These are phyloP conservation scores for Cephus nigrinus DNA, from an alignment of 2,888 invertebrate species.

Conservation along the genomic window DNA sequence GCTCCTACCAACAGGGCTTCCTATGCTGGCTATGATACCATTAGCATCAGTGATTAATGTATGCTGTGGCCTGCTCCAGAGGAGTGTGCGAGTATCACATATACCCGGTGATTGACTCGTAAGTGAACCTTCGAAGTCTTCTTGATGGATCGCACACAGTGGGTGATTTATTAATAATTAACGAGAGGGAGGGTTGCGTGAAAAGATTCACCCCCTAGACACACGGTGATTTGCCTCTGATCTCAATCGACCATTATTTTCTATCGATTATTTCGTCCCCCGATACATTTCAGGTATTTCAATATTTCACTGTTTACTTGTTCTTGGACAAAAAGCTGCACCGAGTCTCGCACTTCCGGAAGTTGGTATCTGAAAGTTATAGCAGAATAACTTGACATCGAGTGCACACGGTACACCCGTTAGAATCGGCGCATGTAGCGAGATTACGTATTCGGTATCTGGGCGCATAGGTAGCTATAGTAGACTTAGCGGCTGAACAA, in stretches of 20 bases:
- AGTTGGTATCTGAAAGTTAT: too few relatives aligned
- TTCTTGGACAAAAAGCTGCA: too few relatives aligned
- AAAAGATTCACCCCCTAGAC: too few relatives aligned
- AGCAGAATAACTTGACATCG: background rate
- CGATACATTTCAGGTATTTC: too few relatives aligned
- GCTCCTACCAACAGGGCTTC: constrained; percentile 31
- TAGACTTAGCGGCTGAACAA: background rate
- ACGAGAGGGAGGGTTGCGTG: too few relatives aligned
- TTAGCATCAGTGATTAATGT: constrained; percentile 65
- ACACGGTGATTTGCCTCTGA: too few relatives aligned
- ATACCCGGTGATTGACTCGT: constrained; percentile 57
- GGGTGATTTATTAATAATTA: too few relatives aligned
- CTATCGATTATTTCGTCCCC: too few relatives aligned
- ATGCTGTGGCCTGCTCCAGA: constrained; percentile 57
- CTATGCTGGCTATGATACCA: constrained; percentile 61
- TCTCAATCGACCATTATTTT: too few relatives aligned
- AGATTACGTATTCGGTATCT: constrained; percentile 29
- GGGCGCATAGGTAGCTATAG: constrained; percentile 20
- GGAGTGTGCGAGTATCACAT: constrained; percentile 47
- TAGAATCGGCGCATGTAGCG: constrained; percentile 21
- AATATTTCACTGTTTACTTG: too few relatives aligned
- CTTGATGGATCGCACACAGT: too few relatives aligned
- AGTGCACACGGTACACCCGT: constrained; percentile 21
- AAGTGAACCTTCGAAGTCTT: constrained; percentile 11
- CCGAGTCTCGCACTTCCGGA: too few relatives aligned